Evolutionary conservation across 2,113 vertebrate genomes (phyloP).

Genomic region (Leucopsar rothschildi): DNA sequence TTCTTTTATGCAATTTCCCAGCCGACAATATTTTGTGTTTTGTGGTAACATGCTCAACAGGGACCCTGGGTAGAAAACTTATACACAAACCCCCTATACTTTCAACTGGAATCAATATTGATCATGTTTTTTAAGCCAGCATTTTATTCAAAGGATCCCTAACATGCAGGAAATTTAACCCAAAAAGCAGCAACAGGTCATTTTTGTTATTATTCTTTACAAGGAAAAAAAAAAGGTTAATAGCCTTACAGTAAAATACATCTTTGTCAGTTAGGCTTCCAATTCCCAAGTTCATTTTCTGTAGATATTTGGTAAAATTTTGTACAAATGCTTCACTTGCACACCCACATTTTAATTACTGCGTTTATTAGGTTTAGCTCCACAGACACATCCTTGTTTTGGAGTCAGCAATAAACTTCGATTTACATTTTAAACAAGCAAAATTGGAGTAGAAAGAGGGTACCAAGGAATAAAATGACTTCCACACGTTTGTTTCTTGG

Average conservation of each 20-base stretch:
- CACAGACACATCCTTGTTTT: not conserved
- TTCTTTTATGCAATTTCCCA: not conserved
- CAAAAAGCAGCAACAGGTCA: not conserved
- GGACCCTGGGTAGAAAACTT: not conserved
- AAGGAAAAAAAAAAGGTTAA: not conserved
- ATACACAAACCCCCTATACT: not conserved
- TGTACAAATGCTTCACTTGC: not conserved
- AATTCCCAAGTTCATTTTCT: not conserved
- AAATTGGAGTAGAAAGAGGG: not conserved
- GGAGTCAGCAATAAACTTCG: not conserved
- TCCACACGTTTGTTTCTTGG: not conserved
- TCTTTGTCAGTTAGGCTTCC: not conserved
- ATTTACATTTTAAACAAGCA: not conserved
- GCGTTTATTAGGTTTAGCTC: not conserved
- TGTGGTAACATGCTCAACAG: not conserved
- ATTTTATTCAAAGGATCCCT: not conserved
- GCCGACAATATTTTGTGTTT: not conserved
- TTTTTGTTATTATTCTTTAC: not conserved
- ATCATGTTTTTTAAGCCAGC: rapidly evolving
- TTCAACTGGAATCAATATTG: not conserved
- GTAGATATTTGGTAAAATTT: not conserved
- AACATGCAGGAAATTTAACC: not conserved
- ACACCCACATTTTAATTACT: not conserved
- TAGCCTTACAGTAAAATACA: not conserved
- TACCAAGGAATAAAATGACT: not conserved